Evolutionary conservation across 1,140 invertebrate genomes (phyloP).

Genomic region (Drosophila leontia): DNA sequence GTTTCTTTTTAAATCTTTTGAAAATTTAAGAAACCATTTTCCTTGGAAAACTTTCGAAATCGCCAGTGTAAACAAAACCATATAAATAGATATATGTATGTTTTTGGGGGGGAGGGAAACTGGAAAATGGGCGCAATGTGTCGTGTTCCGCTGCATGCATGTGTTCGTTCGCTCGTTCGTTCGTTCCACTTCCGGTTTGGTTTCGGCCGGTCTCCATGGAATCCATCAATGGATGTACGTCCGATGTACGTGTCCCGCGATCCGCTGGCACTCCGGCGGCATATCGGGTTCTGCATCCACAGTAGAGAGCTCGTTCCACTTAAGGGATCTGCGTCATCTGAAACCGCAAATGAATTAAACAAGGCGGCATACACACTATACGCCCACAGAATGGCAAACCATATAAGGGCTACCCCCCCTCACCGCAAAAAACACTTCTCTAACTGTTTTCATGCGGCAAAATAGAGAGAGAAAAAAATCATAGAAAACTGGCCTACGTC

Average conservation of each 20-base stretch:
- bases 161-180: slow-evolving; percentile 13
- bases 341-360: slow-evolving; percentile 55
- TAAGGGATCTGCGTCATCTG: slow-evolving; percentile 57
- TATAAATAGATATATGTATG: slow-evolving; percentile 20
- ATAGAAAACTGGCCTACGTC: slow-evolving; percentile 34
- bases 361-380: slow-evolving; percentile 18
- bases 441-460: slow-evolving; percentile 52
- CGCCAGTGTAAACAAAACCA: slow-evolving; percentile 22
- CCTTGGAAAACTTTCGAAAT: slow-evolving; percentile 12
- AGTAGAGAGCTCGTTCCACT: slow-evolving; percentile 32
- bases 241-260: slow-evolving; percentile 25
- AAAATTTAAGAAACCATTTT: background rate
- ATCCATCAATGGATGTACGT: slow-evolving; percentile 41
- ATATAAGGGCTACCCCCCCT: slow-evolving; percentile 32
- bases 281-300: slow-evolving; percentile 32
- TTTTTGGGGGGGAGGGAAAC: background rate
- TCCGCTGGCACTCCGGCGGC: slow-evolving; percentile 15
- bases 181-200: slow-evolving; percentile 29
- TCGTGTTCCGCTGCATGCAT: slow-evolving; percentile 39
- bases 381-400: slow-evolving; percentile 46
- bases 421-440: slow-evolving; percentile 23
- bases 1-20: no score
- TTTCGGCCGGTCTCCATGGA: slow-evolving; percentile 9
- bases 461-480: slow-evolving; percentile 11
- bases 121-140: slow-evolving; percentile 17